Evolutionary conservation across 1,140 invertebrate genomes (phyloP), one percentile per base, ranked within the genome.

Genomic region (Anastrepha ludens): DNA sequence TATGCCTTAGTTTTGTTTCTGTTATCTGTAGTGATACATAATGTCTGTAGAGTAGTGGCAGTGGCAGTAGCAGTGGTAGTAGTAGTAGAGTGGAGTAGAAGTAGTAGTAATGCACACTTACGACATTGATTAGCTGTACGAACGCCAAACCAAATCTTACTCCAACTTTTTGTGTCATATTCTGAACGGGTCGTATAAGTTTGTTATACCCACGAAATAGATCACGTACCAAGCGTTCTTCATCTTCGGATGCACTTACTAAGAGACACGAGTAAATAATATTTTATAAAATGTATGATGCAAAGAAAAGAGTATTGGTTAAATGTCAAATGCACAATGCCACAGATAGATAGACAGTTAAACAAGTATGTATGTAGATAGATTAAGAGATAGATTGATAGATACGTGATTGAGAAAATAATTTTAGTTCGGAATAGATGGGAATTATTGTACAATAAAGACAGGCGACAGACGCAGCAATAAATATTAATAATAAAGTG

Each of bases 171-270:
- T 99, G 97, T 90, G 98, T 99, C 96, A 99, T 98, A 93, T 99
- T 98, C 94, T 98, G 96, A 88, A 99, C 99, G 59, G 99, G 99
- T 91, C 99, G 96, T 93, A 99, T 99, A 74, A 99, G 96, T 93
- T 99, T 99, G 94, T 99, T 99, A 95, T 99, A 99, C 89, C 98
- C 98, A 91, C 98, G 96, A 94, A 99, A 99, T 86, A 99, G 95
- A 94, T 99, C 98, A 89, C 98, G 95, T 85, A 99, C 98, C 91
- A 99, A 94, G 90, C 97, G 95, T 94, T 99, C 98, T 94, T 99
- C 98, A 95, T 98, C 98, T 94, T 98, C 98, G 90, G 92, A 93
- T 91, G 92, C 91, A 90, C 90, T 91, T 90, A 93, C 92, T 93
- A 91, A 55, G 74, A 81, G 74, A 81, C 47, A 81, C 74, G 74